Evolutionary conservation across 1,140 invertebrate species (phyloP).

Genomic region (Epicauta chinensis): DNA sequence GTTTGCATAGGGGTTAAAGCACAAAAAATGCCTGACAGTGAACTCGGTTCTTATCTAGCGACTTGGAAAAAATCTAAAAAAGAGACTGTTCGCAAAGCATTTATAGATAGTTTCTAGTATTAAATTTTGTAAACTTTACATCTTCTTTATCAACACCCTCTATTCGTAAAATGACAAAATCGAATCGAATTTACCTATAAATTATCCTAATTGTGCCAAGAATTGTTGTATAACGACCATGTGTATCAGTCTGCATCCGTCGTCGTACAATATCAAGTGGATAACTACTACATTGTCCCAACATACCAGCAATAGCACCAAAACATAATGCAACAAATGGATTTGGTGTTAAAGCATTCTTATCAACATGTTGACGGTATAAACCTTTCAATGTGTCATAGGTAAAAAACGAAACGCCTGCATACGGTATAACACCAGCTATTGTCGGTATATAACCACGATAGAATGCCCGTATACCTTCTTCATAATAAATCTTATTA

Average conservation of each 20-base stretch:
- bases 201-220: conserved; percentile 49
- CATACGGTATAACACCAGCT: conserved; percentile 93
- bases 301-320: conserved; percentile 86
- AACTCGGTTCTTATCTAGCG: too few species aligned
- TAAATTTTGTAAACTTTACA: too few species aligned
- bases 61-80: too few species aligned
- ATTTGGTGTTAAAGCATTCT: conserved; percentile 41
- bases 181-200: conserved; percentile 7
- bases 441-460: conserved; percentile 86
- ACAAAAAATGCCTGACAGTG: too few species aligned
- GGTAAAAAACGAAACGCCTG: conserved; percentile 95
- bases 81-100: too few species aligned
- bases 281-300: conserved; percentile 94
- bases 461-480: conserved; percentile 77
- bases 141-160: too few species aligned
- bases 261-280: conserved; percentile 89
- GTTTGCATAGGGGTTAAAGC: too few species aligned
- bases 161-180: too few species aligned
- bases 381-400: conserved; percentile 89
- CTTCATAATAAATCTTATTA: conserved; percentile 67
- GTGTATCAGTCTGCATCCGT: conserved; percentile 72
- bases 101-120: too few species aligned
- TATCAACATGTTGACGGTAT: conserved; percentile 48
- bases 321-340: conserved; percentile 64
- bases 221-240: conserved; percentile 56